A percentile compares a stretch with the other conserved stretches of the same genome.
These are phyloP conservation scores for Pseudorectes ferrugineus DNA, from an alignment of 2,113 vertebrate genomes.

Conservation along the genomic window DNA sequence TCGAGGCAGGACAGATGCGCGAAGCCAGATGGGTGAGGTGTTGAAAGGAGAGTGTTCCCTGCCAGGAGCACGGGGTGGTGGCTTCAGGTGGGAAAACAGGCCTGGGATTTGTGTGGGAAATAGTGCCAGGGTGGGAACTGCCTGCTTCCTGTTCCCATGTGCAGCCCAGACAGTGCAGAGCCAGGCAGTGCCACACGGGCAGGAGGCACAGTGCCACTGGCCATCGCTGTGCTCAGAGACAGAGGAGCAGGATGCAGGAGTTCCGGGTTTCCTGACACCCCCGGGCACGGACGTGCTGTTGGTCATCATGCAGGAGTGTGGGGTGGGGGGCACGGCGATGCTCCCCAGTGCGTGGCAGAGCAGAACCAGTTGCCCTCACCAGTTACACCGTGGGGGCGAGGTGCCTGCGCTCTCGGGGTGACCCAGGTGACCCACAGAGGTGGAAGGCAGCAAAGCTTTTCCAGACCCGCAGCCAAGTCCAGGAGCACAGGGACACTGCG, in stretches of 20 bases:
- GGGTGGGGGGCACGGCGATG: rapidly evolving
- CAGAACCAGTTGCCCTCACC: not conserved
- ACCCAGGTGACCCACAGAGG: not conserved
- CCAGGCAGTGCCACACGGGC: not conserved
- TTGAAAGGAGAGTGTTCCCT: not conserved
- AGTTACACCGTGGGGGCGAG: not conserved
- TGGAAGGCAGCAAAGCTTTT: slow-evolving; percentile 52
- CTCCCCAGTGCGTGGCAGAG: rapidly evolving
- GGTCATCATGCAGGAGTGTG: rapidly evolving
- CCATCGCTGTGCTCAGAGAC: rapidly evolving
- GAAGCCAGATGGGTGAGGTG: not conserved
- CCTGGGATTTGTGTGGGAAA: not conserved
- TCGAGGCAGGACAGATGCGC: not conserved
- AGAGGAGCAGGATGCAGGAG: not conserved
- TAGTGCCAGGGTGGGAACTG: not conserved
- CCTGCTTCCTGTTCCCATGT: not conserved
- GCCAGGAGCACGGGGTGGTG: not conserved
- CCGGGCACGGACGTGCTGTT: rapidly evolving
- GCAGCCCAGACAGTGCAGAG: not conserved
- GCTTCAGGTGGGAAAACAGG: not conserved
- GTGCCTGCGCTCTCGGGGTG: rapidly evolving
- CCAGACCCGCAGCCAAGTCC: not conserved
- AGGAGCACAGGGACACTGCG: not conserved
- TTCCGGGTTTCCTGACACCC: not conserved
- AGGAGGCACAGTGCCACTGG: not conserved